Evolutionary conservation across 2,797 vertebrate genomes (phyloP), one percentile per base, ranked within the genome.

Genomic region (Pangasius macronema): DNA sequence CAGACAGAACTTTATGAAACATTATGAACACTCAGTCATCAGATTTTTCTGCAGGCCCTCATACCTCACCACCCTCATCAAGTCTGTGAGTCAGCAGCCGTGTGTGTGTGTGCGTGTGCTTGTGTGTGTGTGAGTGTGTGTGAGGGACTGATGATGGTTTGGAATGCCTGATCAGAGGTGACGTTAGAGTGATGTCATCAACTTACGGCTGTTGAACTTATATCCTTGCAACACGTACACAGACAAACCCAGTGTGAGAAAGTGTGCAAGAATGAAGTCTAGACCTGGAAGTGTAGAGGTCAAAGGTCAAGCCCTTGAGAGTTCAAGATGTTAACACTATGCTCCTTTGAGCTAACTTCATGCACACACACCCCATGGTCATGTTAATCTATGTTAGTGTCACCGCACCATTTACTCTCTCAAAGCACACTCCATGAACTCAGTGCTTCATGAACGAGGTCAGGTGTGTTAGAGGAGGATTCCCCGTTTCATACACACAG

Each of bases 231-330:
- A 7, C 55, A 63, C 8, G 20, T 24, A 81, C 59, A 68, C 68
- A 70, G 51, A 85, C 55, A 30, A 65, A 42, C 3, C 14, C 59
- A 46, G 13, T 55, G 83, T 83, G 49, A 33, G 42, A 85, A 88
- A 75, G 85, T 61, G 57, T 75, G 75, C 59, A 53, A 83, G 49
- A 81, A 53, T 61, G 91, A 92, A 91, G 91, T 92, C 92, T 91
- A 85, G 92, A 94, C 94, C 93, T 92, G 93, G 94, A 95, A 94
- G 92, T 91, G 87, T 90, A 93, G 86, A 81, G 93, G 93, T 95
- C 93, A 95, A 85, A 85, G 89, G 92, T 93, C 89, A 84, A 94
- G 92, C 91, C 93, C 91, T 83, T 39, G n/a, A 92, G 93, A 90
- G 20, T 85, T 89, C 91, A 24, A 85, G 77, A 83, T 91, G 93